phyloP scores from a whole-genome alignment of 2,113 vertebrate genomes.

The Gymnorhina tibicen region DNA sequence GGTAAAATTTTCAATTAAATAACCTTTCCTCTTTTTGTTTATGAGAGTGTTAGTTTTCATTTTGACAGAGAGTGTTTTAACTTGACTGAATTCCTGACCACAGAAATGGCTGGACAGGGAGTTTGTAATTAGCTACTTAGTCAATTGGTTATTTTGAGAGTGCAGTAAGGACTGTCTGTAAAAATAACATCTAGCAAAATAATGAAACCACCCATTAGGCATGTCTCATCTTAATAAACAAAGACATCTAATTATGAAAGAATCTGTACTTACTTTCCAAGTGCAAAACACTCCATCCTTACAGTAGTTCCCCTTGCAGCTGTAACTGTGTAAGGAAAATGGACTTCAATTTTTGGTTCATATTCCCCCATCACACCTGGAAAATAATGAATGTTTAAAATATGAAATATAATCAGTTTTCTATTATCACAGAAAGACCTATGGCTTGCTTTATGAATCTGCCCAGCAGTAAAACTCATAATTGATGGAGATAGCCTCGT shows the following conservation, averaged over 20 bases:
- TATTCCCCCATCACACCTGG: conserved; percentile 97
- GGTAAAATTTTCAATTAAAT: not conserved
- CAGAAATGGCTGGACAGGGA: conserved; percentile 10
- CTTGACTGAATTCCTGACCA: not conserved
- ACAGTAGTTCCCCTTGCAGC: conserved; percentile 90
- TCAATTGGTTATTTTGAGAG: not conserved
- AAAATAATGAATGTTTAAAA: conserved; percentile 69
- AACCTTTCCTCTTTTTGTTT: not conserved
- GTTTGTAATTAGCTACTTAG: conserved; percentile 1
- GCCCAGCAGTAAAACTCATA: not conserved
- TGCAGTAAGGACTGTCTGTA: not conserved
- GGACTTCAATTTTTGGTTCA: conserved; percentile 98
- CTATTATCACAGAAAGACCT: not conserved
- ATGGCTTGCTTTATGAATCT: not conserved
- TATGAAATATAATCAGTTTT: conserved; percentile 26
- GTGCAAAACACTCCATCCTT: conserved; percentile 94
- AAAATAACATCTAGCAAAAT: conserved; percentile 48
- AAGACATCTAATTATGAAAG: conserved; percentile 56
- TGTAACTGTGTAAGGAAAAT: conserved; percentile 87
- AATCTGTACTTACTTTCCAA: conserved; percentile 93
- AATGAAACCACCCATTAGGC: conserved; percentile 29
- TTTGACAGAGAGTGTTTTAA: not conserved
- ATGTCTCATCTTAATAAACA: conserved; percentile 56
- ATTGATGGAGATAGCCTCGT: not conserved
- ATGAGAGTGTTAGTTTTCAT: not conserved